Percentiles rank a stretch among this genome's conserved stretches.
phyloP scores from a whole-genome alignment of 2,888 invertebrate species.

The Tyria jacobaeae region DNA sequence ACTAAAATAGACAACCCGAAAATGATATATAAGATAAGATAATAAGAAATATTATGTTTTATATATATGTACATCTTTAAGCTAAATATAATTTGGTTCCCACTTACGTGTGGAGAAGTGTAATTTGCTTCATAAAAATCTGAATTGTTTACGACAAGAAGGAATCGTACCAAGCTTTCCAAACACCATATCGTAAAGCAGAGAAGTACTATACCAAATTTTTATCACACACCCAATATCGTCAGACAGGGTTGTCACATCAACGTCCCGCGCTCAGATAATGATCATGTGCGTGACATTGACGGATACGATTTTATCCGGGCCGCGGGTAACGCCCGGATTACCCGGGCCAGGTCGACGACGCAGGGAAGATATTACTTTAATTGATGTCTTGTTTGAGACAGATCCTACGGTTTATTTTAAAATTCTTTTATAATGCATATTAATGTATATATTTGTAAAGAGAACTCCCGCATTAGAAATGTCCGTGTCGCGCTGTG shows the following conservation, averaged over 20 bases:
- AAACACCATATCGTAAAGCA: not conserved
- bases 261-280: constrained; percentile 18
- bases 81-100: no score
- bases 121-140: no score
- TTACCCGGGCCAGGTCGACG: constrained; percentile 40
- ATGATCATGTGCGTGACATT: constrained; percentile 37
- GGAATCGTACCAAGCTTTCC: no score
- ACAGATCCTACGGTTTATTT: not conserved
- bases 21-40: no score
- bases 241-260: constrained; percentile 14
- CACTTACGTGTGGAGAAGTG: no score
- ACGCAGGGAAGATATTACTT: constrained; percentile 4
- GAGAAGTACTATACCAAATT: constrained; percentile 3
- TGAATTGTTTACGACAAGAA: no score
- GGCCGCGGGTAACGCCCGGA: constrained; percentile 48
- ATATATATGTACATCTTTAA: no score
- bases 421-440: not conserved
- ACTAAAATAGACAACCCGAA: no score
- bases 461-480: no score
- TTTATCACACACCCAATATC: constrained; percentile 12
- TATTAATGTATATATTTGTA: no score
- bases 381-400: constrained; percentile 14
- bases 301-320: constrained; percentile 53
- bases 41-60: no score
- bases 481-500: no score